Evolutionary conservation across 2,888 invertebrate species (phyloP).

Genomic region (Drosophila barbarae): DNA sequence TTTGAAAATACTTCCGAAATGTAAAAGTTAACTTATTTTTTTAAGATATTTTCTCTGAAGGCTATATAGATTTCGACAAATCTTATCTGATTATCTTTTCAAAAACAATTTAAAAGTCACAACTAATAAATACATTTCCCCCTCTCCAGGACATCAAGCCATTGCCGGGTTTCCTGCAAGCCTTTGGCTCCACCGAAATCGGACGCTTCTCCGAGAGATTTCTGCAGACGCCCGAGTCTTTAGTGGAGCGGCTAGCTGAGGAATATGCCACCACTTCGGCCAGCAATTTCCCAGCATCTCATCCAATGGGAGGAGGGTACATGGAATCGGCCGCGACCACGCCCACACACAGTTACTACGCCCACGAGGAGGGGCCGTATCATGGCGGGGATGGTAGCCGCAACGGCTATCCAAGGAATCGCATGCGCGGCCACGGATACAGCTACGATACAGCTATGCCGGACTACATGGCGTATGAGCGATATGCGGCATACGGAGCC

Average conservation of each 20-base stretch:
- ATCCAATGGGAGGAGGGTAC: constrained; percentile 26
- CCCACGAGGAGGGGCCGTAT: constrained; percentile 50
- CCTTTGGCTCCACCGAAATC: constrained; percentile 91
- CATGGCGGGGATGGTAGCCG: not conserved
- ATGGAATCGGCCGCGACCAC: constrained; percentile 33
- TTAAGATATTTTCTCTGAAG: not conserved
- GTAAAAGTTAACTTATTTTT: not conserved
- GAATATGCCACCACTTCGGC: constrained; percentile 41
- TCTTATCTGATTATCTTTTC: too few species aligned
- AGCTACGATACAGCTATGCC: constrained; percentile 39
- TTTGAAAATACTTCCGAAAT: not conserved
- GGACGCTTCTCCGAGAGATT: constrained; percentile 90
- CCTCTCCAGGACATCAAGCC: constrained; percentile 80
- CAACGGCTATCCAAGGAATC: constrained; percentile 29
- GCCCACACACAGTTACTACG: constrained; percentile 48
- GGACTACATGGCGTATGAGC: constrained; percentile 65
- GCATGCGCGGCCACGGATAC: constrained; percentile 50
- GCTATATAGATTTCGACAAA: not conserved
- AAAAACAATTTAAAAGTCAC: not conserved
- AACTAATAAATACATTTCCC: not conserved
- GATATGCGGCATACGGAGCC: constrained; percentile 56
- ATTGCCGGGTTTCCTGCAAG: constrained; percentile 90
- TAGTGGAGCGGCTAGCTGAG: constrained; percentile 61
- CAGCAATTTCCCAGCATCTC: constrained; percentile 10
- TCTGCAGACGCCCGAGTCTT: constrained; percentile 72